Conservation (phyloP, 1,140 invertebrate species). For the Acromyrmex charruanus region DNA sequence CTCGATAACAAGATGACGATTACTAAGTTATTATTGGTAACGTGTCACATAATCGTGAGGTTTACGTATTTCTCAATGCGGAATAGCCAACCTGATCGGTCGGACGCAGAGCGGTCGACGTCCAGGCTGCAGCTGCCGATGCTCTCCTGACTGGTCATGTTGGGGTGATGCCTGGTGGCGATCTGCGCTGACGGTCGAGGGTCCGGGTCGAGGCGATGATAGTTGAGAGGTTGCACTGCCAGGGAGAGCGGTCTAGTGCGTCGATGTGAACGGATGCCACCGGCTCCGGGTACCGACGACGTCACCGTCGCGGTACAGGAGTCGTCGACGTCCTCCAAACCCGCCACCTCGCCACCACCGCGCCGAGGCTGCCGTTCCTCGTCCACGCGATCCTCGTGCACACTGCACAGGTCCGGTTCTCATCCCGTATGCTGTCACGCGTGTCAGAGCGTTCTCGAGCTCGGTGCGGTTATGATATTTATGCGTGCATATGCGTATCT, state of each 20-base stretch:
- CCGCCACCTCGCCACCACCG: constrained; percentile 77
- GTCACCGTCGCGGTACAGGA: constrained; percentile 75
- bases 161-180: constrained; percentile 75
- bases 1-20: not conserved
- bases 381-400: constrained; percentile 82
- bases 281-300: constrained; percentile 77
- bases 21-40: not conserved
- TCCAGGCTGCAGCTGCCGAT: constrained; percentile 94
- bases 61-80: constrained; percentile 36
- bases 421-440: constrained; percentile 57
- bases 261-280: constrained; percentile 75
- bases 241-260: constrained; percentile 83
- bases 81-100: constrained; percentile 90
- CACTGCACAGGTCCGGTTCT: constrained; percentile 80
- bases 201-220: constrained; percentile 83
- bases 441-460: constrained; percentile 37
- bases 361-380: constrained; percentile 70
- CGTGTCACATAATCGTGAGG: not conserved
- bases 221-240: constrained; percentile 84
- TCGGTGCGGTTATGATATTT: constrained; percentile 12
- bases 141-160: constrained; percentile 87
- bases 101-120: constrained; percentile 92
- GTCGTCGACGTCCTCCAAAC: constrained; percentile 77
- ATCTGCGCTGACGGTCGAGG: constrained; percentile 51
- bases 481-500: not conserved